Percentiles rank a stretch among this genome's conserved stretches.
These are phyloP conservation scores for Sturnira hondurensis DNA, from an alignment of 2,113 vertebrate species.

Conservation along the genomic window DNA sequence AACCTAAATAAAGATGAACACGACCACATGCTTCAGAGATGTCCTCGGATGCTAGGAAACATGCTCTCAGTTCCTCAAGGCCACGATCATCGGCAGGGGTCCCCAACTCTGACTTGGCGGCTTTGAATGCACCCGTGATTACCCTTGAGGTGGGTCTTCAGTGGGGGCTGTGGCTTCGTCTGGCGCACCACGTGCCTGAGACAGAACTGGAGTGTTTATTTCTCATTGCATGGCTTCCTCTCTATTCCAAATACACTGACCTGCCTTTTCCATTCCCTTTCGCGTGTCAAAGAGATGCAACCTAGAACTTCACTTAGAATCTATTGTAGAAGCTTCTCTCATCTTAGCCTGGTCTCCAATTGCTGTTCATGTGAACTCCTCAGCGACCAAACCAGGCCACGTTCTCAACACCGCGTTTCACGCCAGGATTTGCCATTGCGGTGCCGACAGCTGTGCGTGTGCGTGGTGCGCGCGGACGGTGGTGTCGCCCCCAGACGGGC, in stretches of 20 bases:
- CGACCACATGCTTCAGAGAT: slow-evolving; percentile 28
- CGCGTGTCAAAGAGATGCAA: slow-evolving; percentile 39
- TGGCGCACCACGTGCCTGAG: slow-evolving; percentile 62
- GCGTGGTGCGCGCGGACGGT: not conserved
- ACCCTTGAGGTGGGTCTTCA: slow-evolving; percentile 24
- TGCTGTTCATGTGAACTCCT: slow-evolving; percentile 68
- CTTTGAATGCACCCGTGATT: slow-evolving; percentile 44
- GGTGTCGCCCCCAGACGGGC: slow-evolving; percentile 48
- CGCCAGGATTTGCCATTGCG: slow-evolving; percentile 67
- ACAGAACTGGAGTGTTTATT: slow-evolving; percentile 60
- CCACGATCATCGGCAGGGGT: slow-evolving; percentile 46
- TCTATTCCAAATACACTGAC: not conserved
- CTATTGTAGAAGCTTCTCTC: not conserved
- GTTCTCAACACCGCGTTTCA: slow-evolving; percentile 57
- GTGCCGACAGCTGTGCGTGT: not conserved
- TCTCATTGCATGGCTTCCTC: slow-evolving; percentile 29
- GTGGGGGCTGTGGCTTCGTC: slow-evolving; percentile 57
- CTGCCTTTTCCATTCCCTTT: slow-evolving; percentile 55
- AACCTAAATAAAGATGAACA: slow-evolving; percentile 63
- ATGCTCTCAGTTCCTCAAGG: slow-evolving; percentile 68
- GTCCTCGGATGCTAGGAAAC: slow-evolving; percentile 30
- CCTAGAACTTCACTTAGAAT: slow-evolving; percentile 63
- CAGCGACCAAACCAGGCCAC: slow-evolving; percentile 61
- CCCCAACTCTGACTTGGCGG: slow-evolving; percentile 55
- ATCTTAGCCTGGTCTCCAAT: slow-evolving; percentile 68